Evolutionary conservation across 2,888 invertebrate species (phyloP).

Genomic region (Asteroscopus sphinx): DNA sequence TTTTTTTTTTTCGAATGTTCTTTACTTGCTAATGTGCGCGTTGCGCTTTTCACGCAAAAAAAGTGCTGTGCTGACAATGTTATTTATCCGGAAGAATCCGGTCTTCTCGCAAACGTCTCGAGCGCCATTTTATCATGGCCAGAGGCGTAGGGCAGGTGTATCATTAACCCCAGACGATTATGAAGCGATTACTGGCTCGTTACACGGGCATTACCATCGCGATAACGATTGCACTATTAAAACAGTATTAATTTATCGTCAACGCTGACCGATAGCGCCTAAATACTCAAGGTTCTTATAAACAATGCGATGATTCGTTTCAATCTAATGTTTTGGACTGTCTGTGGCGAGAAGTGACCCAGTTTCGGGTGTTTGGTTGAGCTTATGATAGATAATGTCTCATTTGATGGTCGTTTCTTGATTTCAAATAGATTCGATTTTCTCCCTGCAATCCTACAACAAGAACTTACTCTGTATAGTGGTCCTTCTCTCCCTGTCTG

Average conservation of each 20-base stretch:
- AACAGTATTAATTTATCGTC: slow-evolving; percentile 74
- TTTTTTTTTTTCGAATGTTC: too few relatives aligned
- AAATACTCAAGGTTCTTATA: slow-evolving; percentile 46
- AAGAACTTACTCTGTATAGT: too few relatives aligned
- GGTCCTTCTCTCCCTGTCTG: too few relatives aligned
- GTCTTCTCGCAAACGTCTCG: not conserved
- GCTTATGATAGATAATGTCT: too few relatives aligned
- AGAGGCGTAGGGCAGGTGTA: slow-evolving; percentile 51
- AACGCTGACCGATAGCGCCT: slow-evolving; percentile 63
- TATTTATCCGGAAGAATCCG: too few relatives aligned
- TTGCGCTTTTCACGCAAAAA: too few relatives aligned
- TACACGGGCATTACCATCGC: slow-evolving; percentile 68
- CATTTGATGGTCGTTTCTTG: too few relatives aligned
- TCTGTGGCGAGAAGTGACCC: slow-evolving; percentile 28
- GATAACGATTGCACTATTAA: slow-evolving; percentile 70
- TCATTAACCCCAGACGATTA: slow-evolving; percentile 75
- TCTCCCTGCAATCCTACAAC: too few relatives aligned
- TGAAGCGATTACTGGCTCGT: slow-evolving; percentile 76
- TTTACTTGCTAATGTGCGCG: too few relatives aligned
- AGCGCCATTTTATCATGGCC: slow-evolving; percentile 58
- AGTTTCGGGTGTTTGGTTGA: slow-evolving; percentile 27
- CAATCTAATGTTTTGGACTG: slow-evolving; percentile 17
- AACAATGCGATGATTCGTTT: slow-evolving; percentile 28
- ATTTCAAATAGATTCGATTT: too few relatives aligned
- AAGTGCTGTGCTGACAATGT: too few relatives aligned